Evolutionary conservation across 2,888 invertebrate species (phyloP).

Genomic region (Volucella zonaria): DNA sequence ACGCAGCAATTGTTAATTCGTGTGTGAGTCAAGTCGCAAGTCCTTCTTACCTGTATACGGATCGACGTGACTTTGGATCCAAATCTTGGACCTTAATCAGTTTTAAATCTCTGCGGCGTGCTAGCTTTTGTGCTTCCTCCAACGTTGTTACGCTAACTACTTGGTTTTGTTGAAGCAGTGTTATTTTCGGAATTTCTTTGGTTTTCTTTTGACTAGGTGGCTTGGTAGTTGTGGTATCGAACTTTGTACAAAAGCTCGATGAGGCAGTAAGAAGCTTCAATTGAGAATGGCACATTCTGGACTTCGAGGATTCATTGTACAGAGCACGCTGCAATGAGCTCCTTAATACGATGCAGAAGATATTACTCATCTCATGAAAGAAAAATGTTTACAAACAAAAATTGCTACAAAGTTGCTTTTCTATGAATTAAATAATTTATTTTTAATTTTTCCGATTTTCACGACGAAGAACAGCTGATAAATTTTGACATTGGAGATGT

Average conservation of each 20-base stretch:
- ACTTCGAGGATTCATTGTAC: constrained; percentile 26
- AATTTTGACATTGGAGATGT: constrained; percentile 37
- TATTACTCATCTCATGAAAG: constrained; percentile 56
- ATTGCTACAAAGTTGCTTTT: background rate
- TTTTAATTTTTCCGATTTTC: constrained; percentile 23
- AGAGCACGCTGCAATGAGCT: constrained; percentile 34
- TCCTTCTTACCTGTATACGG: constrained; percentile 85
- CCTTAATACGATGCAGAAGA: constrained; percentile 34
- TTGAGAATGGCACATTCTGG: background rate
- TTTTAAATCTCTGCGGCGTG: constrained; percentile 87
- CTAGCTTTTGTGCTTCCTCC: constrained; percentile 88
- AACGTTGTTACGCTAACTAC: constrained; percentile 85
- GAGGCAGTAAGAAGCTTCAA: constrained; percentile 10
- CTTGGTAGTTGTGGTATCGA: background rate
- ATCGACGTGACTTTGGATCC: constrained; percentile 87
- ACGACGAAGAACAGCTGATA: constrained; percentile 30
- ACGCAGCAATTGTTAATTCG: background rate
- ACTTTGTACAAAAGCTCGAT: constrained; percentile 21
- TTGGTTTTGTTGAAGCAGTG: constrained; percentile 85
- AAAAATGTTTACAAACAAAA: background rate
- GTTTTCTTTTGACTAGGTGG: constrained; percentile 53
- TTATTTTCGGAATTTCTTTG: constrained; percentile 84
- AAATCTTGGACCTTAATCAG: constrained; percentile 87
- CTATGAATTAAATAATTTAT: constrained; percentile 31
- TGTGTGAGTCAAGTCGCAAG: background rate